Base-by-base conservation (phyloP, 53 echinoderm and acorn worm species). In the Actinopyga echinites region DNA sequence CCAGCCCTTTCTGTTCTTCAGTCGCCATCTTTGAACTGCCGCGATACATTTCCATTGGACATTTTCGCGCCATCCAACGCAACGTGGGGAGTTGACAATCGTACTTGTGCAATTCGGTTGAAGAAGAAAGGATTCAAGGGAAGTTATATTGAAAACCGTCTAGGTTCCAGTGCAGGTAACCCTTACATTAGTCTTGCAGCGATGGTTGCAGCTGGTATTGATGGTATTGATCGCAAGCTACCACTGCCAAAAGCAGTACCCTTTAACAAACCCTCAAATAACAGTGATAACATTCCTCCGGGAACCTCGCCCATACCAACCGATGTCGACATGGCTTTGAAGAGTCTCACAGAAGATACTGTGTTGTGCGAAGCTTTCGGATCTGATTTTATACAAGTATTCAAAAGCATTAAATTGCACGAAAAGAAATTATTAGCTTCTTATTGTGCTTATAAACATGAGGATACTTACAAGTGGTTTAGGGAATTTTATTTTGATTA, bases 31-130 rank as follows among this genome's bases (percentile, higher is more conserved):
- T 34, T 67, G 13, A 67, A 67, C 22, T 67, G 67, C 67, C 38
- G 42, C 7, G 25, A 24, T n/a, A 2, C 38, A 52, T 5, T 19
- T 23, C 28, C 38, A 20, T 20, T 38, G 40, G 38, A 15, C n/a
- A 11, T 11, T 10, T 9, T 73, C 6, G 9, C 74, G 49, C 43
- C 74, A 4, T 15, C 6, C 25, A 73, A 73, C 43, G 11, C 43
- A 3, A 52, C 54, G 5, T 73, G 74, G 74, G 74, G 74, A 4
- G n/a, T 73, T 73, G 74, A 73, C 42, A 73, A 38, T 25, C 74
- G 74, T 5, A 9, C 40, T 8, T 73, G 74, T 42, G 6, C 26
- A 26, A 43, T 73, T 5, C 38, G 74, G 25, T 43, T 40, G 2
- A 73, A 73, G 43, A 3, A 23, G 3, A 28, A n/a, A 11, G 79